A percentile compares a stretch with the other conserved stretches of the same genome.
Conservation (phyloP, 1,140 invertebrate species). For the Cydia pomonella region DNA sequence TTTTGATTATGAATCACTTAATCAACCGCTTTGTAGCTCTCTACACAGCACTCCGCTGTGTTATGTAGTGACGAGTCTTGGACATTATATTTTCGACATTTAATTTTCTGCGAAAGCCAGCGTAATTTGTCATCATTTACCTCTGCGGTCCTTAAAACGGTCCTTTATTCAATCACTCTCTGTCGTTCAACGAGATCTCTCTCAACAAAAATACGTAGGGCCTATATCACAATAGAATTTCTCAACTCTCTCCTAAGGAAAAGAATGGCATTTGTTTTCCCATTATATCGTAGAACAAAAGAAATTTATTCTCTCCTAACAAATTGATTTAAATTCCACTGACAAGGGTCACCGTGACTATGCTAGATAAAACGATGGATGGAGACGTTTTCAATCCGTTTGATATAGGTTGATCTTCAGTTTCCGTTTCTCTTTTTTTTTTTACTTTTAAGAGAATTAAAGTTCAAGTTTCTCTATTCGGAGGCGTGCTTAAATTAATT, state of each 20-base stretch:
- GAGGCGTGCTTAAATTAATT: no score
- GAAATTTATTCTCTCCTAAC: conserved; percentile 1
- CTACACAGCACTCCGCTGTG: no score
- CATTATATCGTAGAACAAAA: conserved; percentile 12
- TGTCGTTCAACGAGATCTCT: neutral
- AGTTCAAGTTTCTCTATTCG: no score
- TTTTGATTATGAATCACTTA: no score
- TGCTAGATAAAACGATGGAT: neutral
- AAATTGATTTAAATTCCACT: conserved; percentile 6
- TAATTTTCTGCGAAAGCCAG: neutral
- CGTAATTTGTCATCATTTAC: neutral
- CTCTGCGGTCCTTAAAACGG: neutral
- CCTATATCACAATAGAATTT: conserved; percentile 2
- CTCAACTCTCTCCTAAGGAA: neutral
- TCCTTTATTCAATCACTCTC: neutral
- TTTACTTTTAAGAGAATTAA: neutral
- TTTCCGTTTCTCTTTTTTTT: neutral
- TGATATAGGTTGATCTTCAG: neutral
- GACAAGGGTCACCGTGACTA: neutral
- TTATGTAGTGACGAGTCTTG: neutral
- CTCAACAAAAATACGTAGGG: neutral
- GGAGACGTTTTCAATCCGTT: neutral
- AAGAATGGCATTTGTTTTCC: conserved; percentile 1
- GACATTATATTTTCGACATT: neutral
- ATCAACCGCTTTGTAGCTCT: no score